Evolutionary conservation across 2,888 invertebrate genomes (phyloP), one percentile per base, ranked within the genome.

Genomic region (Synergus laeviventris): DNA sequence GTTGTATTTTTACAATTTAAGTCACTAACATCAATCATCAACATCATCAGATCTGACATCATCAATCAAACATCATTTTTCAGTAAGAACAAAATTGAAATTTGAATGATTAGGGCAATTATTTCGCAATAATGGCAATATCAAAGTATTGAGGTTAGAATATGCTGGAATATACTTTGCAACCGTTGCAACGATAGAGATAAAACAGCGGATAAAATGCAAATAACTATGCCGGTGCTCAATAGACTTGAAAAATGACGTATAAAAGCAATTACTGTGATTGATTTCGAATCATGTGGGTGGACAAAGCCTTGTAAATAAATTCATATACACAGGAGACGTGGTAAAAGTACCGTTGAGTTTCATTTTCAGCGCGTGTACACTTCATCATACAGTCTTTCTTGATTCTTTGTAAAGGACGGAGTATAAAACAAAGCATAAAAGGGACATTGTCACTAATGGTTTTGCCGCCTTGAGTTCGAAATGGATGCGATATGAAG

Each of bases 371-470:
- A 59, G 59, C 59, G 24, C 24, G 49, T 21, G 21, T 59, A 14
- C 11, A 59, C 5, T 59, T 59, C 14, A 21, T 56, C 2, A 12
- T 49, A 14, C 36, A 64, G 64, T 64, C 7, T 18, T 38, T 36
- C 62, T 62, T 38, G 38, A 18, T 62, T 62, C 62, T 38, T 36
- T 62, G n/a, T 3, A 62, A 62, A n/a, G 38, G 38, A 62, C 14
- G 21, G 11, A 36, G 11, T 16, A 64, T 31, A 62, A 42, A 39
- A 31, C 14, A 36, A 64, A 36, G 16, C 24, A 75, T 66, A 39
- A 62, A 62, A 18, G 62, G 42, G 18, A 64, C 64, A 64, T 42
- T 39, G 42, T 64, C 59, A 24, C 59, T 76, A 75, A 74, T 76
- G 77, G 76, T 78, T 81, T 31, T 14, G 1, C 0, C 56, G 14